These are phyloP conservation scores for Stegodyphus dumicola DNA, from an alignment of 1,140 invertebrate species.

Conservation along the genomic window DNA sequence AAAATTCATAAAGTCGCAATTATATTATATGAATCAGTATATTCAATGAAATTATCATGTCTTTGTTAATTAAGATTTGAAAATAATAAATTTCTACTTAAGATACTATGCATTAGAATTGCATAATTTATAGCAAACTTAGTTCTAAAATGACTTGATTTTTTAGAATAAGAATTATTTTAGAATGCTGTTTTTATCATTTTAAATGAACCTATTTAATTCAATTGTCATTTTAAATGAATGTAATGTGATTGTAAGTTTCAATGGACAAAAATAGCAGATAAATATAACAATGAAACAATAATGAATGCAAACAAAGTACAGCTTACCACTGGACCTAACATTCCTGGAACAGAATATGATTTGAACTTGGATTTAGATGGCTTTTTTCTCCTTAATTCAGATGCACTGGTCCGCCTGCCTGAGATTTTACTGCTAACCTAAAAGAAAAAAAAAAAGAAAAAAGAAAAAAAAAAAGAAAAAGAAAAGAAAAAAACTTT, in stretches of 20 bases:
- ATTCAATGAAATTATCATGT: too few species aligned
- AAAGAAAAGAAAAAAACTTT: too few species aligned
- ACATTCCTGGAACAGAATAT: slow-evolving; percentile 7
- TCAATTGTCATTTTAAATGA: background rate
- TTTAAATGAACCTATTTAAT: background rate
- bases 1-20: too few species aligned
- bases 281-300: background rate
- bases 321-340: slow-evolving; percentile 15
- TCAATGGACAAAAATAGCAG: background rate
- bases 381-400: slow-evolving; percentile 27
- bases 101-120: too few species aligned
- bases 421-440: slow-evolving; percentile 21
- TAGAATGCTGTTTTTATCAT: background rate
- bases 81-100: too few species aligned
- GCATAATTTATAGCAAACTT: too few species aligned
- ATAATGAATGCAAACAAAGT: background rate
- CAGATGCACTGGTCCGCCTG: slow-evolving; percentile 35
- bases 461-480: too few species aligned
- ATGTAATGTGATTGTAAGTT: background rate
- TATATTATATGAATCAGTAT: too few species aligned
- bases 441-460: slow-evolving; percentile 22
- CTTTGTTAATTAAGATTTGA: too few species aligned
- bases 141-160: background rate
- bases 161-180: background rate
- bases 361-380: slow-evolving; percentile 37